A percentile compares a stretch with the other conserved stretches of the same genome.
These are phyloP conservation scores for Tachina lurida DNA, from an alignment of 2,888 invertebrate genomes.

Conservation along the genomic window DNA sequence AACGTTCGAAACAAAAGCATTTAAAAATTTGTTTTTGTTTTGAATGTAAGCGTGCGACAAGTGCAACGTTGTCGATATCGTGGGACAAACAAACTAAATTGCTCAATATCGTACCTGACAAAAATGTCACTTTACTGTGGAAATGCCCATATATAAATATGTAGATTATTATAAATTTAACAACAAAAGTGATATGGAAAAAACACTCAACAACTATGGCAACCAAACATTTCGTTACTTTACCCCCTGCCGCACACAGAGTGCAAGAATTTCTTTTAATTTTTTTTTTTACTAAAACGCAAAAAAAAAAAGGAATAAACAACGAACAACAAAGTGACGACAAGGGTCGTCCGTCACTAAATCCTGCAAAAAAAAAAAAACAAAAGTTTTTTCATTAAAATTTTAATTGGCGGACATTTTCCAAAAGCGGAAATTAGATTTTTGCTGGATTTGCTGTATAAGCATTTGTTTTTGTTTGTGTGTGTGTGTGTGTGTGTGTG, in stretches of 20 bases:
- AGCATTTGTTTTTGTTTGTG: neutral
- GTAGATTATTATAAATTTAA: constrained; percentile 3
- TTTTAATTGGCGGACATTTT: constrained; percentile 74
- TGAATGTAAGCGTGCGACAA: too few species aligned
- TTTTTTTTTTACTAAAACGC: constrained; percentile 14
- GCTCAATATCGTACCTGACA: too few species aligned
- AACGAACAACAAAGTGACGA: constrained; percentile 20
- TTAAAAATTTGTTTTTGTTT: too few species aligned
- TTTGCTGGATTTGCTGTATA: constrained; percentile 15
- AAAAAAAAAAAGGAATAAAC: constrained; percentile 1
- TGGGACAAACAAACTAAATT: too few species aligned
- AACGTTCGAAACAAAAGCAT: too few species aligned
- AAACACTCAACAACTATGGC: constrained; percentile 17
- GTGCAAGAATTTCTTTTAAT: neutral
- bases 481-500: constrained; percentile 21
- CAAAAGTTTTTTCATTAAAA: constrained; percentile 74
- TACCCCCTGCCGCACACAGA: neutral
- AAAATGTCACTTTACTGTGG: too few species aligned
- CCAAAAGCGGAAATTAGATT: constrained; percentile 71
- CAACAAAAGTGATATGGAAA: constrained; percentile 30
- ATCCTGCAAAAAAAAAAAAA: constrained; percentile 53
- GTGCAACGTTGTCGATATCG: too few species aligned
- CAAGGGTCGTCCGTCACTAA: constrained; percentile 56
- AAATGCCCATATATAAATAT: too few species aligned
- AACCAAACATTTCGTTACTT: constrained; percentile 20